These are phyloP conservation scores for Spongilla lacustris DNA, from an alignment of 37 sponge, comb jelly and placozoan genomes.

Conservation along the genomic window DNA sequence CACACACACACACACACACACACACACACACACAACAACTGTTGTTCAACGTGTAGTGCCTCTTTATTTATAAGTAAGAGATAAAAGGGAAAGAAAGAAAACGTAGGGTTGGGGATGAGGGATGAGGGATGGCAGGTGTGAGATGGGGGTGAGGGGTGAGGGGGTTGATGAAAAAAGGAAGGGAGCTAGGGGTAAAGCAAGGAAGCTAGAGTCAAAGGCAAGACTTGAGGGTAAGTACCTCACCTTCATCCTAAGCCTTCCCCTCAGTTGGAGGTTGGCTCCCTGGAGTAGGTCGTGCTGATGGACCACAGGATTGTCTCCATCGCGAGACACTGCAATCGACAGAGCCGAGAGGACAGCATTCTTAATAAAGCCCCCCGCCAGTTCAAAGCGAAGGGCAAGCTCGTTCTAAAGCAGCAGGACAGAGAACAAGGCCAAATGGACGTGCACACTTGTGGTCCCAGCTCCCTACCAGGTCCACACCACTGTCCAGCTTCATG, in stretches of 20 bases:
- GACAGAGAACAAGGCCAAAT: neutral
- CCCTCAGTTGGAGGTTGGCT: slow-evolving; percentile 53
- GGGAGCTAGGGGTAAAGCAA: neutral
- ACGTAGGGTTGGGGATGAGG: no score
- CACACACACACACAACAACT: no score
- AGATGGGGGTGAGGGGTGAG: no score
- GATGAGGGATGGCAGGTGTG: no score
- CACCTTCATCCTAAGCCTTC: slow-evolving; percentile 79
- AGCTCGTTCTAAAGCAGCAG: slow-evolving; percentile 45
- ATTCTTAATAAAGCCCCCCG: slow-evolving; percentile 72
- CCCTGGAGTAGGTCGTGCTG: slow-evolving; percentile 56
- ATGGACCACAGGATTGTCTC: slow-evolving; percentile 64
- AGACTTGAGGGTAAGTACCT: neutral
- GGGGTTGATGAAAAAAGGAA: neutral
- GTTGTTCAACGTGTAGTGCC: no score
- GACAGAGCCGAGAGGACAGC: slow-evolving; percentile 50
- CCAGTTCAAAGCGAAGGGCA: slow-evolving; percentile 69
- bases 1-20: neutral
- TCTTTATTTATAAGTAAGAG: no score
- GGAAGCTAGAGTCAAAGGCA: neutral
- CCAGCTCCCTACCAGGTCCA: slow-evolving; percentile 44
- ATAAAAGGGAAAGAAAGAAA: no score
- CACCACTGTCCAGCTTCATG: slow-evolving; percentile 70
- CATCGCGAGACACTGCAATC: slow-evolving; percentile 49
- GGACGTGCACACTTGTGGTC: neutral